These are phyloP conservation scores for Gambusia holbrooki DNA, from an alignment of 2,113 vertebrate species.

Conservation along the genomic window DNA sequence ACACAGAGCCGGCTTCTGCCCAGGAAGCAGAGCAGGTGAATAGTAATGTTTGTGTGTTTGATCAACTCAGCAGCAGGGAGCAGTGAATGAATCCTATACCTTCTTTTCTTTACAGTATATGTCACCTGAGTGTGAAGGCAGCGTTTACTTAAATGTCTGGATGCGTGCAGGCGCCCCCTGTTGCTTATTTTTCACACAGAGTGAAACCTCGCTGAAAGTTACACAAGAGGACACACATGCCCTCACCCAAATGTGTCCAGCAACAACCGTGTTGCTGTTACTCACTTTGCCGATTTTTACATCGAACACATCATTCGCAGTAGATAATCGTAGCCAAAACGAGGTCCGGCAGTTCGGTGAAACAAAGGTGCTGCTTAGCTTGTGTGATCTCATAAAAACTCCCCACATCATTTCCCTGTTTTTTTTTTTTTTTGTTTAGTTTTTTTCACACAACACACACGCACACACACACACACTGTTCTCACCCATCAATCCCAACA, in stretches of 20 bases:
- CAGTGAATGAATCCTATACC: slow-evolving; percentile 26
- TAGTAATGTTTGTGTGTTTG: slow-evolving; percentile 40
- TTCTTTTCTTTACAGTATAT: slow-evolving; percentile 34
- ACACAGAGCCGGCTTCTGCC: slow-evolving; percentile 25
- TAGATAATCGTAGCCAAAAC: slow-evolving; percentile 41
- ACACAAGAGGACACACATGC: not conserved
- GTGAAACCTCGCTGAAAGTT: slow-evolving; percentile 37
- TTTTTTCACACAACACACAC: slow-evolving; percentile 8
- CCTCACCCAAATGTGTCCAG: slow-evolving; percentile 4
- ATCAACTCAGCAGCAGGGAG: slow-evolving; percentile 10
- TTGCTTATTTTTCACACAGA: slow-evolving; percentile 66
- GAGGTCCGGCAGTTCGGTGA: slow-evolving; percentile 35
- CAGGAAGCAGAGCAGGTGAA: slow-evolving; percentile 30
- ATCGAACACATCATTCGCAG: slow-evolving; percentile 33
- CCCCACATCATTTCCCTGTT: slow-evolving; percentile 34
- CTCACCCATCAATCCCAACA: slow-evolving; percentile 73
- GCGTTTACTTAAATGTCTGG: slow-evolving; percentile 50
- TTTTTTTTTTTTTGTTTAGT: not conserved
- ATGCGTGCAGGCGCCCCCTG: slow-evolving; percentile 86
- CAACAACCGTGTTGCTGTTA: slow-evolving; percentile 5
- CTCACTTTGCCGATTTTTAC: not conserved
- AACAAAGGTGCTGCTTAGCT: slow-evolving; percentile 62
- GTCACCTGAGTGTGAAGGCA: slow-evolving; percentile 35
- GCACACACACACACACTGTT: slow-evolving; percentile 34
- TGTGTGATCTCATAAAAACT: slow-evolving; percentile 57